A percentile compares a stretch with the other conserved stretches of the same genome.
Conservation (phyloP, 1,140 invertebrate species). For the Diorhabda carinulata region DNA sequence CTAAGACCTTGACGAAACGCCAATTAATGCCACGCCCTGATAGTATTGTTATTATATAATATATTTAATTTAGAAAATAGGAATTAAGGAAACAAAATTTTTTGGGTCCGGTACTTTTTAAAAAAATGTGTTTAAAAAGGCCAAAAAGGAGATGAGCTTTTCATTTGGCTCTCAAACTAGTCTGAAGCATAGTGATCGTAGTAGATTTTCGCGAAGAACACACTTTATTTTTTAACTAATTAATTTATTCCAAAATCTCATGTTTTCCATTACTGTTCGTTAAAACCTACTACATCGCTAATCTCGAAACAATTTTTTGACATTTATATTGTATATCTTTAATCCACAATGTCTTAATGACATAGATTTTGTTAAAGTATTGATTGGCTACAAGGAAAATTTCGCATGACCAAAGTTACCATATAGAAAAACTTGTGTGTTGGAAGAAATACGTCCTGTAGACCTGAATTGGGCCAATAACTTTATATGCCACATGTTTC, state of each 20-base stretch:
- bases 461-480: background rate
- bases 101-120: slow-evolving; percentile 20
- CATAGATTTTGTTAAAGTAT: background rate
- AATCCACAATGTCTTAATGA: background rate
- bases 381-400: background rate
- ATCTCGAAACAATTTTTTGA: slow-evolving; percentile 13
- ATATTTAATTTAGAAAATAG: slow-evolving; percentile 50
- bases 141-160: slow-evolving; percentile 8
- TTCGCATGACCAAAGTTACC: slow-evolving; percentile 1
- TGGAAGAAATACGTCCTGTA: slow-evolving; percentile 2
- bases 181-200: slow-evolving; percentile 19
- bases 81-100: slow-evolving; percentile 38
- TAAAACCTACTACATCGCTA: slow-evolving; percentile 12
- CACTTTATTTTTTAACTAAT: slow-evolving; percentile 13
- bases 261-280: slow-evolving; percentile 13
- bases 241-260: slow-evolving; percentile 20
- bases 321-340: slow-evolving; percentile 19
- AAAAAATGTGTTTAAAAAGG: slow-evolving; percentile 3
- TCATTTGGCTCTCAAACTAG: slow-evolving; percentile 12
- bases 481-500: background rate
- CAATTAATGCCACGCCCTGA: slow-evolving; percentile 45
- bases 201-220: slow-evolving; percentile 24
- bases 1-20: slow-evolving; percentile 10
- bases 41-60: slow-evolving; percentile 48
- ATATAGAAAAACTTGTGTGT: background rate